phyloP scores from a whole-genome alignment of 2,113 vertebrate genomes.

The Scolopax mira region DNA sequence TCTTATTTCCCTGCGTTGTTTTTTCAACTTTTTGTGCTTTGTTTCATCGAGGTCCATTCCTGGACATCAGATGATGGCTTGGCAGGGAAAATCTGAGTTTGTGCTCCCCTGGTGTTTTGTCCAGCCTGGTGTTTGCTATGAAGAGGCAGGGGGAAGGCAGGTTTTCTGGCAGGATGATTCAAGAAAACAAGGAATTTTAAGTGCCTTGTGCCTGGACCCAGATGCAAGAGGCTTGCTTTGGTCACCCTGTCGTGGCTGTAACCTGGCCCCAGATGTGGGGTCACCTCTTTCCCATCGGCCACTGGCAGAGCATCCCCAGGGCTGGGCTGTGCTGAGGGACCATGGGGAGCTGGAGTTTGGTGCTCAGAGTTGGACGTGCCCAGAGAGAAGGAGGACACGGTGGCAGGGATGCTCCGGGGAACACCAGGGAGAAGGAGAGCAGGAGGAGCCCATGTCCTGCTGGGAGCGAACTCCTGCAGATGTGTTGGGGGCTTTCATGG shows the following conservation, averaged over 20 bases:
- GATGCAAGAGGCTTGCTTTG: neutral
- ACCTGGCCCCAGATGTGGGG: neutral
- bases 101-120: neutral
- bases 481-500: fast-evolving
- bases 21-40: neutral
- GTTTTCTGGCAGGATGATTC: neutral
- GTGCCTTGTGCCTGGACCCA: neutral
- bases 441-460: neutral
- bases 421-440: neutral
- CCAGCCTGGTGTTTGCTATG: neutral
- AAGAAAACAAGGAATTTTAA: neutral
- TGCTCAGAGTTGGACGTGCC: fast-evolving
- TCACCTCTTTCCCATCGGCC: neutral
- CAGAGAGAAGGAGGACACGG: fast-evolving
- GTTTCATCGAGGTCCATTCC: neutral
- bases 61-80: neutral
- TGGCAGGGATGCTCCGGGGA: neutral
- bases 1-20: neutral
- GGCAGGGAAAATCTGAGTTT: fast-evolving
- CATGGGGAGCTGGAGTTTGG: fast-evolving
- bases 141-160: neutral
- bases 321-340: neutral
- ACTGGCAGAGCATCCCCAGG: neutral
- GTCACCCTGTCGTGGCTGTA: fast-evolving
- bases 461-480: neutral